Percentiles rank a stretch among this genome's conserved stretches.
These are phyloP conservation scores for Cyclopterus lumpus DNA, from an alignment of 2,797 vertebrate species.

Conservation along the genomic window DNA sequence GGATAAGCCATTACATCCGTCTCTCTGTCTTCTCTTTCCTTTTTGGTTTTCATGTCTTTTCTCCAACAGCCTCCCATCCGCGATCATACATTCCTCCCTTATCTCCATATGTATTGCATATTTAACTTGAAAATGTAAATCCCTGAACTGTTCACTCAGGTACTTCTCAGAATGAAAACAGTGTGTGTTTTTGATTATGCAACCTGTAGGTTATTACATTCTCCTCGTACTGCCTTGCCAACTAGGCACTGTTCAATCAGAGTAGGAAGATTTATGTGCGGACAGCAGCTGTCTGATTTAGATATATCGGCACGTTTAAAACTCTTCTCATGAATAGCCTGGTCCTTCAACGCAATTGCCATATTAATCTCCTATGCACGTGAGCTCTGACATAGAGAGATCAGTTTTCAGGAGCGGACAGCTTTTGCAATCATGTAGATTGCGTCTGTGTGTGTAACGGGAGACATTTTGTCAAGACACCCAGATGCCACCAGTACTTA, in stretches of 20 bases:
- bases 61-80: constrained; percentile 20
- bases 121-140: constrained; percentile 41
- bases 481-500: neutral
- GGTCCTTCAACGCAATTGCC: constrained; percentile 66
- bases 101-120: constrained; percentile 30
- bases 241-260: constrained; percentile 65
- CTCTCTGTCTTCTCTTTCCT: constrained; percentile 35
- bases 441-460: constrained; percentile 16
- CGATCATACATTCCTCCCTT: neutral
- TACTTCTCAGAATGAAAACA: constrained; percentile 50
- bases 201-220: constrained; percentile 59
- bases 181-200: constrained; percentile 19
- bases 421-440: constrained; percentile 57
- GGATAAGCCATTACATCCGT: constrained; percentile 60
- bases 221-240: constrained; percentile 47
- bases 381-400: constrained; percentile 46
- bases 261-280: constrained; percentile 72
- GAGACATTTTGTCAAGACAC: constrained; percentile 17
- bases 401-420: constrained; percentile 37
- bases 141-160: constrained; percentile 10
- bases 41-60: constrained; percentile 13
- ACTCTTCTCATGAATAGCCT: constrained; percentile 67
- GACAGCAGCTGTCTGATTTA: constrained; percentile 75
- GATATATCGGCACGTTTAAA: constrained; percentile 78
- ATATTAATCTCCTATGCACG: constrained; percentile 72